Evolutionary conservation across 2,888 invertebrate species (phyloP), one percentile per base, ranked within the genome.

Genomic region (Prosopocoilus inquinatus): DNA sequence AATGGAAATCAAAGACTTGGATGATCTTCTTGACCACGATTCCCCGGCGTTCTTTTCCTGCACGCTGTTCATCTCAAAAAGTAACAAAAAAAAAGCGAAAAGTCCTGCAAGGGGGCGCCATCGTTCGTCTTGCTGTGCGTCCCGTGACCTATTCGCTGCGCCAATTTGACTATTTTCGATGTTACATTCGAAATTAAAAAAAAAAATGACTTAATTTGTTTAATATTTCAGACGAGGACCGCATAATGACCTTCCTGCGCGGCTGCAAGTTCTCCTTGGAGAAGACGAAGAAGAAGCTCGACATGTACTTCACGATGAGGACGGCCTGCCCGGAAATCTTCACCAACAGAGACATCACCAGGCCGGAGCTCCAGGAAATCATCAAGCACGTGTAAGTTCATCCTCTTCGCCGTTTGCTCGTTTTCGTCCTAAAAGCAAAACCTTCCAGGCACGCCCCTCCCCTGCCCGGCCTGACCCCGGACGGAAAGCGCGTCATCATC

Each of bases 291-390:
- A 84, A 84, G 70, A 92, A 92, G 76, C 77, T 92, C 70, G 92
- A 92, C 75, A 90, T 91, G 89, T 92, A 91, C 77, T 91, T 91
- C 75, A 91, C 92, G 8, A 90, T 91, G 89, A 82, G 91, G 15
- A 82, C 87, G 3, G 89, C 90, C 1, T 85, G 89, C 33, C 92
- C 93, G 0, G 92, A 93, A 72, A 89, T 92, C 77, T 92, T 91
- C 76, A 79, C 81, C 55, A 86, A 90, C 72, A 82, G 91, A 60
- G 91, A 92, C 70, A 82, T 91, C 59, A 84, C 79, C 8, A 82
- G 84, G 43, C 87, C 88, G 0, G 89, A 90, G 67, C 75, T 91
- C n/a, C 82, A 84, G 67, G 85, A 88, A 64, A 84, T 91, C 49
- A 73, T 84, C 53, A 84, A 83, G 65, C 75, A 84, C 67, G 82